These are phyloP conservation scores for Trichomalopsis sarcophagae DNA, from an alignment of 1,140 invertebrate species.

Conservation along the genomic window DNA sequence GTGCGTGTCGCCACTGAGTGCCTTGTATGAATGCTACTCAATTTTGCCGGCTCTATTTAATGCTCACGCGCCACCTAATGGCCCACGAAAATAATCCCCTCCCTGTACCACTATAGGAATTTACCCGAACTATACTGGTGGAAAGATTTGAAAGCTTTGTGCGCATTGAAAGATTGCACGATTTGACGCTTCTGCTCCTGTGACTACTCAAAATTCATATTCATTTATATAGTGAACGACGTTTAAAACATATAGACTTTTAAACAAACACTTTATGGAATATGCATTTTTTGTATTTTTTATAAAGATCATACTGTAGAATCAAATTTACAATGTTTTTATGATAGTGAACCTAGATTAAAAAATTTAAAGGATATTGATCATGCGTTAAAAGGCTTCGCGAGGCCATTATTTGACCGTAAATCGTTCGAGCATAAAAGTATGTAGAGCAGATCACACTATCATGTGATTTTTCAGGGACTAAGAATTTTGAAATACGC, in stretches of 20 bases:
- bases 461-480: not conserved
- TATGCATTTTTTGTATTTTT: too few species aligned
- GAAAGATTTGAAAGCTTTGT: too few species aligned
- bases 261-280: too few species aligned
- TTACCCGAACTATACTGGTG: not conserved
- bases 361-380: not conserved
- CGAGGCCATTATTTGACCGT: slow-evolving; percentile 17
- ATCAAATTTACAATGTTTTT: not conserved
- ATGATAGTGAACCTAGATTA: not conserved
- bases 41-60: slow-evolving; percentile 52
- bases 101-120: not conserved
- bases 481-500: not conserved
- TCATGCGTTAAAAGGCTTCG: slow-evolving; percentile 35
- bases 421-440: not conserved
- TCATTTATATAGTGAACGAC: too few species aligned
- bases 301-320: too few species aligned
- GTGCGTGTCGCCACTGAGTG: not conserved
- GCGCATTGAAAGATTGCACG: too few species aligned
- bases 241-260: too few species aligned
- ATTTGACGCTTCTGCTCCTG: too few species aligned
- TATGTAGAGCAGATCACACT: not conserved
- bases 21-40: slow-evolving; percentile 50
- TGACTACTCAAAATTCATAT: too few species aligned
- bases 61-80: not conserved
- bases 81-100: not conserved